Base-by-base conservation (phyloP, 2,888 invertebrate genomes). In the Polylopha cassiicola region DNA sequence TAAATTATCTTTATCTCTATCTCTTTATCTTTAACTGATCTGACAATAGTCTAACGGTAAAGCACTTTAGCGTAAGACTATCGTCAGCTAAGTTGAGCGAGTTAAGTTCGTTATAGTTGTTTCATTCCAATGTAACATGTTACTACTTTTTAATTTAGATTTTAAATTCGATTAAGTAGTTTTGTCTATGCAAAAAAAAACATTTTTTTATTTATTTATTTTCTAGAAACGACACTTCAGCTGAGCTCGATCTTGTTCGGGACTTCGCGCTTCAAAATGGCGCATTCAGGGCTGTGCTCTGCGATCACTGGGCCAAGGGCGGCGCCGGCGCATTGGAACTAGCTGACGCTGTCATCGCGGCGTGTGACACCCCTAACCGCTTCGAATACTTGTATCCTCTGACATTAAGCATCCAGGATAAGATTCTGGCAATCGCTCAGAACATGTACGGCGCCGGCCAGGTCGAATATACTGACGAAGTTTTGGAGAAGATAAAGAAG, bases 381-480 rank as follows among this genome's bases (percentile, higher is more conserved):
- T 93, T 92, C 72, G 81, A 89, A 51, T 89, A 90, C 54, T 78
- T 96, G 4, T 96, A 95, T 61, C 88, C 91, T 2, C 71, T 92
- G 10, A 71, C 91, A 43, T 53, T 89, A 27, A 78, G 94, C 5
- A 89, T 99, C 37, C 89, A 91, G 51, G 92, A 95, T 1, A 99
- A 99, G 84, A 95, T 99, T 47, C 87, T 88, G 52, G 90, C 76
- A 4, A 97, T 99, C 59, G 97, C 98, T 0, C 89, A 85, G 37
- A 93, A 96, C 69, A 98, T 99, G 90, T 99, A 99, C 64, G 99
- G 99, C 2, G 99, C 99, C n/a, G 94, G 91, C 11, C 85, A 90
- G 17, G 89, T 99, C 8, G 90, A 93, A 47, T 88, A 97, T 34
- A 87, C 90, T 0, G 88, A 90, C 2, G 86, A 89, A 41, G 98